Evolutionary conservation across 37 sponge, comb jelly and placozoan genomes (phyloP), one percentile per base, ranked within the genome.

Genomic region (Lycopodina hypogea): DNA sequence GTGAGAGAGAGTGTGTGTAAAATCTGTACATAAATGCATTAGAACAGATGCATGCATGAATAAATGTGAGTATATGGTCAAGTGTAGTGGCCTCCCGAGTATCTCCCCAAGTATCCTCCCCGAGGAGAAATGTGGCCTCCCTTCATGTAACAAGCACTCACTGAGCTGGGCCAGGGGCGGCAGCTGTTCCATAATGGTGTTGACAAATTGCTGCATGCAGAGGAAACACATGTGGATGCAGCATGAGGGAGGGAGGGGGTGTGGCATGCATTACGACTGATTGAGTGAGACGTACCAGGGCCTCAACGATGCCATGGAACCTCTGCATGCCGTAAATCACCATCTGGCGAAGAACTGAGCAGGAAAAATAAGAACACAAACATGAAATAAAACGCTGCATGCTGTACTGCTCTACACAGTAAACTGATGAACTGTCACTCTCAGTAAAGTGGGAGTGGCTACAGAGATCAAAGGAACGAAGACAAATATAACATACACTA

Each of bases 271-370:
- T n/a, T n/a, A n/a, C n/a, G n/a, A n/a, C n/a, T 65, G 66, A 7
- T 30, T 32, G 34, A 28, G 48, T 2, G n/a, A 11, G 6, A 45
- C 71, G 14, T 2, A 88, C 87, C 87, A 88, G 36, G 22, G 84
- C 83, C 61, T 90, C 86, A 3, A 52, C 19, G 39, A 80, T 55
- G 30, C 65, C 78, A 70, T 90, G 51, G 64, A 84, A 85, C 30
- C 55, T 72, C 9, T 66, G 42, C 30, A 90, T 71, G 22, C 90
- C 90, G 61, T 84, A 42, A 21, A 90, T 71, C 30, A 85, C 29
- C 81, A 90, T 77, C 56, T 78, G 74, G 28, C 72, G 80, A 11
- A 89, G 55, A 39, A 89, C 90, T 89, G 35, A 45, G 48, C 4
- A 9, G 9, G 48, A 45, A 9, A 9, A 9, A 9, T 4, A 45